Conservation (phyloP, 2,797 vertebrate species). For the Phyllotis vaccarum region DNA sequence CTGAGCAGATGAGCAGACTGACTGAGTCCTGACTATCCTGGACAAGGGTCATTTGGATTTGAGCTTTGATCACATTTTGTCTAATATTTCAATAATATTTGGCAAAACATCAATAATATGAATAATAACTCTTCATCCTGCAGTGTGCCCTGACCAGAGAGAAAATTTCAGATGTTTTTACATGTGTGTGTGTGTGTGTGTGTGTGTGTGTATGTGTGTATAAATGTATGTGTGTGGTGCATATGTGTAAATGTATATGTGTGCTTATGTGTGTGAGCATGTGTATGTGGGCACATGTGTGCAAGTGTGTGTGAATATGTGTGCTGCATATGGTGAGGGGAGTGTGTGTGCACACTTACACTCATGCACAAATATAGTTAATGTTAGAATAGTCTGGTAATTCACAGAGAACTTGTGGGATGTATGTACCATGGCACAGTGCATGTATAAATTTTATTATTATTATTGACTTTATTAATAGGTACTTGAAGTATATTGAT, state of each 20-base stretch:
- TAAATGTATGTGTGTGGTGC: too few relatives aligned
- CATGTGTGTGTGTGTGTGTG: background rate
- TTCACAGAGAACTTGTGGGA: background rate
- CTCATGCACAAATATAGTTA: background rate
- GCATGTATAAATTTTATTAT: background rate
- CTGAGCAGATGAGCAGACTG: background rate
- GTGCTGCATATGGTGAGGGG: too few relatives aligned
- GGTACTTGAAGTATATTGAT: background rate
- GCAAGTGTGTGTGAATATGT: too few relatives aligned
- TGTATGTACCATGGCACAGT: fast-evolving
- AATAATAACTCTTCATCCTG: background rate
- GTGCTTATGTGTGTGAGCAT: background rate
- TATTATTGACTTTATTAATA: background rate
- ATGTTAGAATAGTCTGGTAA: background rate
- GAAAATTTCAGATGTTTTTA: background rate
- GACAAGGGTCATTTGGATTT: background rate
- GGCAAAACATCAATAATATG: too few relatives aligned
- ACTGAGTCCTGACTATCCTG: background rate
- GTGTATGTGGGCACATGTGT: too few relatives aligned
- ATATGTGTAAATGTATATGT: too few relatives aligned
- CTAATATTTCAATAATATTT: background rate
- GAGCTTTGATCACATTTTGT: background rate
- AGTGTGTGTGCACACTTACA: background rate
- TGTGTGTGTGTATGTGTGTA: too few relatives aligned
- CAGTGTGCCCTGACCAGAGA: background rate